These are phyloP conservation scores for Biston stratarius DNA, from an alignment of 2,888 invertebrate species.

Conservation along the genomic window DNA sequence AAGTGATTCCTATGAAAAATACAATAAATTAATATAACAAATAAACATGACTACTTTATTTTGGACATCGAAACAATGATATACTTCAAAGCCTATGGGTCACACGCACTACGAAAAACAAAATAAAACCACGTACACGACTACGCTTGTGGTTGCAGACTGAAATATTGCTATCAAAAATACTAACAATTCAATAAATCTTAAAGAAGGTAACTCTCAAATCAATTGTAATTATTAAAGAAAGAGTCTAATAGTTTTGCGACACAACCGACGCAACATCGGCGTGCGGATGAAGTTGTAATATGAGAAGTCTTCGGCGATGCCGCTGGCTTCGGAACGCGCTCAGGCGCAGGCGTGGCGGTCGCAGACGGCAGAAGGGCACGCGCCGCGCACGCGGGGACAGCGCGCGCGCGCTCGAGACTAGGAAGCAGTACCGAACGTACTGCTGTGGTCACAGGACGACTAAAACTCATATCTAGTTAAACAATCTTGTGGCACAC, in stretches of 20 bases:
- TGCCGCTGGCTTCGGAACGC: constrained; percentile 5
- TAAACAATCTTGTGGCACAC: not conserved
- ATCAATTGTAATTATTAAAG: constrained; percentile 61
- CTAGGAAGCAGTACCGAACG: constrained; percentile 30
- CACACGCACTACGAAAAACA: not conserved
- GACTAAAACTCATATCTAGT: constrained; percentile 36
- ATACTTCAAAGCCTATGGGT: not conserved
- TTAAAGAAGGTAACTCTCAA: not conserved
- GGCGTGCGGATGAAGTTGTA: constrained; percentile 43
- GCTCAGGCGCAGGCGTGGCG: constrained; percentile 11
- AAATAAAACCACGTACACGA: no score
- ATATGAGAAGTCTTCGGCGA: constrained; percentile 31
- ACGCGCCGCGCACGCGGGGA: constrained; percentile 6
- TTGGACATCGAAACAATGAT: not conserved
- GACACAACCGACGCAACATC: constrained; percentile 65
- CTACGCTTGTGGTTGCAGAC: not conserved
- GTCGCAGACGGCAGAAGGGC: not conserved
- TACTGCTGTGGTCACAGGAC: constrained; percentile 29
- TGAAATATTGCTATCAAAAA: not conserved
- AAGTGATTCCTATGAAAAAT: constrained; percentile 45
- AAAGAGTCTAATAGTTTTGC: constrained; percentile 74
- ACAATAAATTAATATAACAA: constrained; percentile 45
- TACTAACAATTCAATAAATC: not conserved
- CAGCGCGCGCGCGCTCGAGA: constrained; percentile 8
- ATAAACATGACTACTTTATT: constrained; percentile 10